Percentiles rank a stretch among this genome's conserved stretches.
Evolutionary conservation across 2,113 vertebrate genomes (phyloP).

Genomic region (Aphelocoma coerulescens): DNA sequence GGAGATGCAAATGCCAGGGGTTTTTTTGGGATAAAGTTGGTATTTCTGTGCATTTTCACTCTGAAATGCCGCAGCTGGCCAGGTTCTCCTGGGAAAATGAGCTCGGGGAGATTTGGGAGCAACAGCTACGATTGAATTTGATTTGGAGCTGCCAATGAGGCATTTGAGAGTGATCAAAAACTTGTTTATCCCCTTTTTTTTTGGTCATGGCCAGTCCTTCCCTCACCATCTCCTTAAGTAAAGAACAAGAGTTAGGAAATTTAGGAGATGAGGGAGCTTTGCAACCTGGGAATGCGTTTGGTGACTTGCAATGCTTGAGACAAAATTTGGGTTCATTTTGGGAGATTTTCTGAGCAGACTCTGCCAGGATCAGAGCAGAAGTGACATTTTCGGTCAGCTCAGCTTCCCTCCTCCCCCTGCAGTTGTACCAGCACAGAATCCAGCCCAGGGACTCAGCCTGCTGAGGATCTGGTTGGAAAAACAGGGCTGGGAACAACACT

Average conservation of each 20-base stretch:
- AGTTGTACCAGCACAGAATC: not conserved
- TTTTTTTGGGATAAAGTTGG: not conserved
- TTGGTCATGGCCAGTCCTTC: not conserved
- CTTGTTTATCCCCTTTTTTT: not conserved
- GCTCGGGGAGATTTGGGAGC: not conserved
- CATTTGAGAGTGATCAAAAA: not conserved
- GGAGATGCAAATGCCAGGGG: not conserved
- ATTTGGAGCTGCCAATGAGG: not conserved
- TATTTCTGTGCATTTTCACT: not conserved
- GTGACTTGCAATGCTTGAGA: rapidly evolving
- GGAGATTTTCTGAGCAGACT: not conserved
- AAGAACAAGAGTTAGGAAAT: not conserved
- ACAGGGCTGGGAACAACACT: not conserved
- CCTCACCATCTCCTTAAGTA: not conserved
- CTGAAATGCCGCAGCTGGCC: not conserved
- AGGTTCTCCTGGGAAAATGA: not conserved
- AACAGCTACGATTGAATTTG: not conserved
- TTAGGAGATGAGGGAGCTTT: not conserved
- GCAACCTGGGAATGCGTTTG: rapidly evolving
- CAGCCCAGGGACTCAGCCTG: not conserved
- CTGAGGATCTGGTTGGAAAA: not conserved
- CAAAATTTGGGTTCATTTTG: rapidly evolving
- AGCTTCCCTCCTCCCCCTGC: not conserved
- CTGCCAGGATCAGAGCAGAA: not conserved
- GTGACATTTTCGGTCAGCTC: not conserved